These are phyloP conservation scores for Gavia stellata DNA, from an alignment of 2,113 vertebrate genomes.

Conservation along the genomic window DNA sequence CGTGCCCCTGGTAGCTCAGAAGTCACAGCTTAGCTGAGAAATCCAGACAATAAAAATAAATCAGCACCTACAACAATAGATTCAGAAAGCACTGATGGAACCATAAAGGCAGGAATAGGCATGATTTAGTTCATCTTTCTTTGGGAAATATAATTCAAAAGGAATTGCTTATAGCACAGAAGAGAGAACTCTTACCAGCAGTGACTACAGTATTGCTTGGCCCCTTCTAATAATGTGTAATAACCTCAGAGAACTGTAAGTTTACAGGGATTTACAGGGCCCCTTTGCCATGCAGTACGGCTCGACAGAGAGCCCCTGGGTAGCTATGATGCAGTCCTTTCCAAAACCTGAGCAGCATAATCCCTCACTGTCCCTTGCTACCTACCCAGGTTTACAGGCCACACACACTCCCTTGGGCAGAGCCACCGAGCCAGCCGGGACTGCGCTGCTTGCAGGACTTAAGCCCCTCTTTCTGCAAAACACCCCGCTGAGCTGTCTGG, in stretches of 20 bases:
- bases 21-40: background rate
- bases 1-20: background rate
- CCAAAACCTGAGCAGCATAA: background rate
- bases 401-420: background rate
- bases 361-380: background rate
- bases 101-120: background rate
- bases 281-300: background rate
- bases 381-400: background rate
- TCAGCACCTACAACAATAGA: fast-evolving
- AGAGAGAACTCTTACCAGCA: background rate
- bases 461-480: background rate
- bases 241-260: background rate
- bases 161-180: background rate
- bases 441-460: background rate
- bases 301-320: background rate
- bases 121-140: background rate
- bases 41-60: background rate
- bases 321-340: background rate
- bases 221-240: background rate
- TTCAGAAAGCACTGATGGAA: background rate
- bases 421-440: background rate
- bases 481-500: background rate
- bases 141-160: background rate
- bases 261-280: background rate
- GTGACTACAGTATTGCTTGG: background rate